These are phyloP conservation scores for Epistrophella euchroma DNA, from an alignment of 2,888 invertebrate genomes.

Conservation along the genomic window DNA sequence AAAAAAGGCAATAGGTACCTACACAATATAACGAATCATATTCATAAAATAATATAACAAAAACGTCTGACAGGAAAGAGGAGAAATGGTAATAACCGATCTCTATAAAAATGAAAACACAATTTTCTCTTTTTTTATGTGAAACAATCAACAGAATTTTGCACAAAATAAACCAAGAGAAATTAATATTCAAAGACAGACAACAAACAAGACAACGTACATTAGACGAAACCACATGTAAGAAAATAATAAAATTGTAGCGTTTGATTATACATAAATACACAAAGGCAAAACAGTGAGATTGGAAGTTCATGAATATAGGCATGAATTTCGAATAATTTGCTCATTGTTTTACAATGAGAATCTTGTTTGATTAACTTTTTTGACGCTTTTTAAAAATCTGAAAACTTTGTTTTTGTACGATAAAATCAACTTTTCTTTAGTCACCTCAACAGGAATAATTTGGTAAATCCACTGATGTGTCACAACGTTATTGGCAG, in stretches of 20 bases:
- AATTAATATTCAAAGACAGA: conserved; percentile 20
- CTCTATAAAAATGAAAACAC: neutral
- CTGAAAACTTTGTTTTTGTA: too few relatives aligned
- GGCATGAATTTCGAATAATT: too few relatives aligned
- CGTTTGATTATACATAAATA: neutral
- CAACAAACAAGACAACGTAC: conserved; percentile 2
- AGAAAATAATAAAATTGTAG: conserved; percentile 56
- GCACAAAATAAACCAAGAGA: conserved; percentile 51
- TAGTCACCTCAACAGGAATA: too few relatives aligned
- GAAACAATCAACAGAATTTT: conserved; percentile 66
- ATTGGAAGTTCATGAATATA: too few relatives aligned
- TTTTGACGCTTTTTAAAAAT: too few relatives aligned
- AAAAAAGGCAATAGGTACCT: neutral
- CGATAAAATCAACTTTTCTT: too few relatives aligned
- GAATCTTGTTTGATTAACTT: too few relatives aligned
- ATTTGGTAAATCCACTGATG: too few relatives aligned
- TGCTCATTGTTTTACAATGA: too few relatives aligned
- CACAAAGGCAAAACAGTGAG: too few relatives aligned
- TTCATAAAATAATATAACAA: neutral
- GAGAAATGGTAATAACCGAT: neutral
- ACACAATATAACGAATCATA: conserved; percentile 34
- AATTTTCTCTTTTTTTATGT: conserved; percentile 64
- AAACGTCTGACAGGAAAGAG: neutral
- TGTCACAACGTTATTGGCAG: too few relatives aligned
- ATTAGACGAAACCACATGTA: conserved; percentile 22